A percentile compares a stretch with the other conserved stretches of the same genome.
Evolutionary conservation across 1,140 invertebrate genomes (phyloP).

Genomic region (Zaprionus inermis): DNA sequence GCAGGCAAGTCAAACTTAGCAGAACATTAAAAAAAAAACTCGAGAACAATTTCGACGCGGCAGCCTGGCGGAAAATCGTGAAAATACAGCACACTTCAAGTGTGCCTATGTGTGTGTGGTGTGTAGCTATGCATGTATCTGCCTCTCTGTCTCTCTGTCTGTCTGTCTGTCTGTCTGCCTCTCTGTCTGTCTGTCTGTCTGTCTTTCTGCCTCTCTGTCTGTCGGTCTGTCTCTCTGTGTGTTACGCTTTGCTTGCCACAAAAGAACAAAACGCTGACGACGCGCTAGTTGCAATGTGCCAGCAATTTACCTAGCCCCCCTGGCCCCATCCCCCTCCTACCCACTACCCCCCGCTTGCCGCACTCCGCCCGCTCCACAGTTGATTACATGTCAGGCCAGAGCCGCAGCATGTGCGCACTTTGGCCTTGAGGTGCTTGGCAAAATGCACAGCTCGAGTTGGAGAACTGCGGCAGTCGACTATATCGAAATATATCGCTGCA

Average conservation of each 20-base stretch:
- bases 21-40: conserved; percentile 64
- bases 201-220: not conserved
- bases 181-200: conserved; percentile 20
- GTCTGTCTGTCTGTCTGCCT: conserved; percentile 18
- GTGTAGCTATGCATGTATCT: not conserved
- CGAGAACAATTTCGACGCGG: conserved; percentile 64
- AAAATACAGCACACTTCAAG: conserved; percentile 56
- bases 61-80: conserved; percentile 67
- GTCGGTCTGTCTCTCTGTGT: conserved; percentile 36
- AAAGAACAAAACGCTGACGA: conserved; percentile 69
- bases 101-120: conserved; percentile 31
- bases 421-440: conserved; percentile 71
- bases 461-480: conserved; percentile 11
- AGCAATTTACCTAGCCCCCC: not conserved
- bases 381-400: conserved; percentile 67
- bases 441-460: conserved; percentile 25
- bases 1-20: conserved; percentile 66
- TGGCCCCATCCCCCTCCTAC: not conserved
- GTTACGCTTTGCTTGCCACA: conserved; percentile 60
- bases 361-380: conserved; percentile 54
- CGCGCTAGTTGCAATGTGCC: not conserved
- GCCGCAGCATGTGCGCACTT: conserved; percentile 68
- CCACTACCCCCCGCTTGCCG: no score
- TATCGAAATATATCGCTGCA: conserved; percentile 35
- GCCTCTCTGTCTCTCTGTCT: not conserved